A percentile compares a stretch with the other conserved stretches of the same genome.
phyloP scores from a whole-genome alignment of 2,113 vertebrate genomes.

The Suricata suricatta region DNA sequence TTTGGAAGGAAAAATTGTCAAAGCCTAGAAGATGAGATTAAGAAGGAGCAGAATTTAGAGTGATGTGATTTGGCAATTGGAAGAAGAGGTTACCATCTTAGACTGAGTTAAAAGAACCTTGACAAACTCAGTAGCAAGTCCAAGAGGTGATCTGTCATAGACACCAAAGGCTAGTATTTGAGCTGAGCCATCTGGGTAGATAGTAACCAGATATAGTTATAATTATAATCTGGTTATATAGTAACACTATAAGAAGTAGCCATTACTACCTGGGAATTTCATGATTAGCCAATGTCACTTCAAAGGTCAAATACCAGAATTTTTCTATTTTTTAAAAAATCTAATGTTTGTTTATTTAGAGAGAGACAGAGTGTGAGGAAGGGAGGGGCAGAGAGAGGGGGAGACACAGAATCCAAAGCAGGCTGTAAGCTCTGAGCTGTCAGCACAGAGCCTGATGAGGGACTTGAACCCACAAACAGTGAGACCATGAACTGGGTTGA shows the following conservation, averaged over 20 bases:
- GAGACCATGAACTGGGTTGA: no score
- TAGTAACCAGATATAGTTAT: neutral
- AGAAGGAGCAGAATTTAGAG: neutral
- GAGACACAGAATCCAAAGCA: no score
- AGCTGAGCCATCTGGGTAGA: neutral
- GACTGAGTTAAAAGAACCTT: neutral
- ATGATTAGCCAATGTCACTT: neutral
- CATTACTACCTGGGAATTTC: neutral
- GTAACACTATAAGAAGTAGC: neutral
- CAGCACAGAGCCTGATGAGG: no score
- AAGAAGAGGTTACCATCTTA: neutral
- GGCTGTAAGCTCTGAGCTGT: no score
- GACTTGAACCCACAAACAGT: no score
- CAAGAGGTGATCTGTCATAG: neutral
- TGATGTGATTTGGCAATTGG: neutral
- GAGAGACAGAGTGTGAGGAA: no score
- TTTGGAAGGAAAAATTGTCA: slow-evolving; percentile 34
- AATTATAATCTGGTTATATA: neutral
- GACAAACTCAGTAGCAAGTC: neutral
- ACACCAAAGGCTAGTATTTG: neutral
- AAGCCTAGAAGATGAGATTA: neutral
- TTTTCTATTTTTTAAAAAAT: neutral
- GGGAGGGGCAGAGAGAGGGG: no score
- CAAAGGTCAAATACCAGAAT: neutral
- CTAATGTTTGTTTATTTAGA: no score